Percentiles rank a stretch among this genome's conserved stretches.
These are phyloP conservation scores for Melanocharis versteri DNA, from an alignment of 2,113 vertebrate genomes.

Conservation along the genomic window DNA sequence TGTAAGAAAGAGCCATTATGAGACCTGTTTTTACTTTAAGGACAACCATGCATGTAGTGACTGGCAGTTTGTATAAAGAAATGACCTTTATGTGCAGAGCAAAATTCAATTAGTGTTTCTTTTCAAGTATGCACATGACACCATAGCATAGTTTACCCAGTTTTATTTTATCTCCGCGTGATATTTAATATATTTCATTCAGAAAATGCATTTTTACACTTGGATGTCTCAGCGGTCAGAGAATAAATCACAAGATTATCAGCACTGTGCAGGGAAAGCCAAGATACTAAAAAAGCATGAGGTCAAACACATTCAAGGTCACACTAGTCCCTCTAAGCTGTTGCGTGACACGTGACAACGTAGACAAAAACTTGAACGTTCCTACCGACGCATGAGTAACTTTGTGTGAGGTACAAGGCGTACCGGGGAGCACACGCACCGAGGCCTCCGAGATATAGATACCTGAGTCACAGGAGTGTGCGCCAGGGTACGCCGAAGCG, in stretches of 20 bases:
- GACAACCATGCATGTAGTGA: background rate
- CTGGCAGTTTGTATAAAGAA: background rate
- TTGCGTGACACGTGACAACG: background rate
- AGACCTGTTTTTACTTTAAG: background rate
- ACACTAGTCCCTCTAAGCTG: background rate
- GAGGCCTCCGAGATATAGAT: fast-evolving
- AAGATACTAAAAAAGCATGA: background rate
- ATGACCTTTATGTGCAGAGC: background rate
- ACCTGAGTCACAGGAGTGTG: background rate
- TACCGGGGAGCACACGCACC: background rate
- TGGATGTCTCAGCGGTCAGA: background rate
- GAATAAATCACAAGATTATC: background rate
- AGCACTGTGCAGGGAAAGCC: background rate
- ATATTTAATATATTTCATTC: background rate
- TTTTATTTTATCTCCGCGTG: background rate
- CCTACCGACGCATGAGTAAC: background rate
- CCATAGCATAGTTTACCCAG: fast-evolving
- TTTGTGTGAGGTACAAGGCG: background rate
- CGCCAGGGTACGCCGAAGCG: background rate
- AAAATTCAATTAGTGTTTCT: background rate
- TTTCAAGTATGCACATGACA: background rate
- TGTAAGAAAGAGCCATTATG: background rate
- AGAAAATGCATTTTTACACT: background rate
- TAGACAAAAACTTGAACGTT: background rate
- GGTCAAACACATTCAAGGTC: slow-evolving; percentile 16